These are phyloP conservation scores for Enteromius treurensis DNA, from an alignment of 2,797 vertebrate genomes.

Conservation along the genomic window DNA sequence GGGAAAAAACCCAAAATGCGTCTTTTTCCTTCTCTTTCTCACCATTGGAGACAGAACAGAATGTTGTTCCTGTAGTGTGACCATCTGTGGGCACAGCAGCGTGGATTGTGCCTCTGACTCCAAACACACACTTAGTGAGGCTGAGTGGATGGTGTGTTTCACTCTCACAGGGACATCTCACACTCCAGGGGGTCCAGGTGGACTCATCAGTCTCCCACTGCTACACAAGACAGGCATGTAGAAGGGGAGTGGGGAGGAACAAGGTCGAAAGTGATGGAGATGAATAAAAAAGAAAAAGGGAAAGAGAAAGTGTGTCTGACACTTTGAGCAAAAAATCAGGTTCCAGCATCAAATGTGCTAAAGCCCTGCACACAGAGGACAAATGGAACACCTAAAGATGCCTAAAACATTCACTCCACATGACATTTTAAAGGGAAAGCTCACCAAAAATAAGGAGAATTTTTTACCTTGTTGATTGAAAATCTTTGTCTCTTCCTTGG, in stretches of 20 bases:
- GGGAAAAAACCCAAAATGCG: neutral
- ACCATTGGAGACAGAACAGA: slow-evolving; percentile 36
- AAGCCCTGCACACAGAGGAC: slow-evolving; percentile 15
- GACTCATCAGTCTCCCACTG: slow-evolving; percentile 55
- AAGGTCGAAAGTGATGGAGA: slow-evolving; percentile 25
- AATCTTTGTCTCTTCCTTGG: neutral
- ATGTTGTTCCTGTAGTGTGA: slow-evolving; percentile 35
- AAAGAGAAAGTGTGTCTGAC: neutral
- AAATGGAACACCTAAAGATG: neutral
- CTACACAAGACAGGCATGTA: slow-evolving; percentile 15
- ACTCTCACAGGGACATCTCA: slow-evolving; percentile 46
- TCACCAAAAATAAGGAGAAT: neutral
- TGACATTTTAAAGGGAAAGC: neutral
- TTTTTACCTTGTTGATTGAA: neutral
- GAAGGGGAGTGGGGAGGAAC: neutral
- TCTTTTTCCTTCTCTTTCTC: slow-evolving; percentile 10
- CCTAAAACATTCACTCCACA: neutral
- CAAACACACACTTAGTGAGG: slow-evolving; percentile 64
- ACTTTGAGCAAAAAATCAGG: neutral
- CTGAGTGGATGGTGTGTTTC: slow-evolving; percentile 44
- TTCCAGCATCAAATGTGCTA: neutral
- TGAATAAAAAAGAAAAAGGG: neutral
- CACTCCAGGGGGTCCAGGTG: slow-evolving; percentile 53
- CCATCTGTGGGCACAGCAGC: slow-evolving; percentile 57
- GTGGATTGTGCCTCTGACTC: slow-evolving; percentile 52